Percentiles rank a stretch among this genome's conserved stretches.
These are phyloP conservation scores for Caenorhabditis sp. DNA, from an alignment of 2,888 invertebrate genomes.

Conservation along the genomic window DNA sequence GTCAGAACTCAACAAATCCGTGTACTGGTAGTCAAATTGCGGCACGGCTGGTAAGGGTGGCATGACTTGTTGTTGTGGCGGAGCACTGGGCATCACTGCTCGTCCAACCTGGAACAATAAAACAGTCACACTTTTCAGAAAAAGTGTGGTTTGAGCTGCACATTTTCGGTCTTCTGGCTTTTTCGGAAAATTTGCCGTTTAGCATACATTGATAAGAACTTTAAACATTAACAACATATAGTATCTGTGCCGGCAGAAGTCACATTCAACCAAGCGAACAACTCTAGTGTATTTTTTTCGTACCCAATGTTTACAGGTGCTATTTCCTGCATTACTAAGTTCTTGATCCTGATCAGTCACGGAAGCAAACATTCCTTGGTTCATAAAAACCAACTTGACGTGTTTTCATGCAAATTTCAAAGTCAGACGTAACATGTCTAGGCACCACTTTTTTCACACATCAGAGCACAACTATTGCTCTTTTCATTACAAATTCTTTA, in stretches of 20 bases:
- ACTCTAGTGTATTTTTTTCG: neutral
- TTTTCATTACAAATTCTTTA: neutral
- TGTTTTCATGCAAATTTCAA: neutral
- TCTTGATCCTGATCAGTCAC: neutral
- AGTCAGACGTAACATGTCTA: neutral
- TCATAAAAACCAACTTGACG: neutral
- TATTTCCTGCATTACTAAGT: neutral
- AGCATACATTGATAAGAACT: conserved; percentile 28
- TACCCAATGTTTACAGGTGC: neutral
- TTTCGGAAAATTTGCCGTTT: conserved; percentile 30
- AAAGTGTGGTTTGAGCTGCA: neutral
- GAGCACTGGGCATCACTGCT: conserved; percentile 50
- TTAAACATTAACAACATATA: conserved; percentile 6
- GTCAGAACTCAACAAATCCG: conserved; percentile 45
- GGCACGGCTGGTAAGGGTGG: neutral
- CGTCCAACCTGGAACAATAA: conserved; percentile 42
- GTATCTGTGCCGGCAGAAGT: conserved; percentile 30
- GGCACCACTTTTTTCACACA: neutral
- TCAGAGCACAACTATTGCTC: neutral
- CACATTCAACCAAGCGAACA: conserved; percentile 2
- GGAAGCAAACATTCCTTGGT: neutral
- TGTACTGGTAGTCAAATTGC: conserved; percentile 49
- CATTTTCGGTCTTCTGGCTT: conserved; percentile 7
- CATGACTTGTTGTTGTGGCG: conserved; percentile 7
- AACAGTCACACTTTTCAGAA: neutral